Conservation (phyloP, 2,888 invertebrate species). For the Thalpophila matura region DNA sequence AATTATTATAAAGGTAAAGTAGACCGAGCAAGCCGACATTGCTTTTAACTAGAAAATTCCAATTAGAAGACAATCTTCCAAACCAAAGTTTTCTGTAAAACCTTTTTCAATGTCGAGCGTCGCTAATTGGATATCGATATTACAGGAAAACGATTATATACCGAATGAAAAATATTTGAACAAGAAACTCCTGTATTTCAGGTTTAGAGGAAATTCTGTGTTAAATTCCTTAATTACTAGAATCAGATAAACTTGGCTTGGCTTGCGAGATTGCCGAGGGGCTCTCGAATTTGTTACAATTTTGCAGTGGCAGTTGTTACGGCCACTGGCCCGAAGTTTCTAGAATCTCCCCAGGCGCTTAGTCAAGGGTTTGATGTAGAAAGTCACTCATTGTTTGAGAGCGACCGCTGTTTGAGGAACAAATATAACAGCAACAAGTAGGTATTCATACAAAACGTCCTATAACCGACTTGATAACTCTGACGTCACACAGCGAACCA, state of each 20-base stretch:
- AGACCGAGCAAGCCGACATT: background rate
- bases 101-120: slow-evolving; percentile 30
- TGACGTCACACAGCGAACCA: slow-evolving; percentile 23
- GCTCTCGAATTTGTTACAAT: background rate
- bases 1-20: slow-evolving; percentile 22
- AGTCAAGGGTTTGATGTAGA: too few relatives aligned
- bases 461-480: background rate
- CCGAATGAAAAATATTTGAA: background rate
- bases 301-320: too few relatives aligned
- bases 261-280: background rate
- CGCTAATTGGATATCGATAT: slow-evolving; percentile 40
- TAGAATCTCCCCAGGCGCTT: too few relatives aligned
- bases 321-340: too few relatives aligned
- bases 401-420: too few relatives aligned
- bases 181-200: background rate
- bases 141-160: slow-evolving; percentile 19
- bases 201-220: background rate
- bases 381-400: too few relatives aligned
- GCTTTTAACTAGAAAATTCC: slow-evolving; percentile 52
- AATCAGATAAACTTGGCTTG: too few relatives aligned
- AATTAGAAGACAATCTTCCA: slow-evolving; percentile 40
- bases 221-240: background rate
- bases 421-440: too few relatives aligned
- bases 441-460: background rate
- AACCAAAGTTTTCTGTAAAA: slow-evolving; percentile 38